Conservation (phyloP, 2,113 vertebrate genomes). For the Gambusia affinis region DNA sequence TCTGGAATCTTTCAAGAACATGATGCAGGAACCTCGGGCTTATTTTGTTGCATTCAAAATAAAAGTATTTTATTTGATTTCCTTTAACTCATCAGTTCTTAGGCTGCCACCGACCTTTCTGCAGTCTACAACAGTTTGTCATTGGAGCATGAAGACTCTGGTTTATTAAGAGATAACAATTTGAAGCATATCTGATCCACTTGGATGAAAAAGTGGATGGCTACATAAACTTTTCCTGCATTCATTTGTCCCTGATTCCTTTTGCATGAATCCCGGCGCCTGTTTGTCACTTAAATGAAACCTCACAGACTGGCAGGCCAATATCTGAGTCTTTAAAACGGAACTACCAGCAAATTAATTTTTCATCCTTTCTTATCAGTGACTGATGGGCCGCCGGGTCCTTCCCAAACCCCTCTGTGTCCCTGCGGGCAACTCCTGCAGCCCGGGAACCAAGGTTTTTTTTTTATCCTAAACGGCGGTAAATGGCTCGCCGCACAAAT, state of each 20-base stretch:
- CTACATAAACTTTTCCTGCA: slow-evolving; percentile 21
- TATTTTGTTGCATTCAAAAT: too few species aligned
- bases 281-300: slow-evolving; percentile 76
- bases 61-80: too few species aligned
- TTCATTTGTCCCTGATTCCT: slow-evolving; percentile 14
- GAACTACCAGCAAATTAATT: slow-evolving; percentile 79
- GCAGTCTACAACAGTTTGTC: too few species aligned
- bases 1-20: too few species aligned
- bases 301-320: slow-evolving; percentile 72
- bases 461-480: slow-evolving; percentile 80
- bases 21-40: too few species aligned
- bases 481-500: slow-evolving; percentile 85
- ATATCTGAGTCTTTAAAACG: slow-evolving; percentile 73
- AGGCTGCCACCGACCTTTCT: too few species aligned
- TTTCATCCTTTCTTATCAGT: slow-evolving; percentile 81
- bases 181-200: too few species aligned
- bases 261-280: slow-evolving; percentile 46
- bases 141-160: too few species aligned
- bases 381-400: slow-evolving; percentile 71
- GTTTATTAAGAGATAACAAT: too few species aligned
- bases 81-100: too few species aligned
- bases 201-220: neutral
- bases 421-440: slow-evolving; percentile 74
- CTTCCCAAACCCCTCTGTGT: slow-evolving; percentile 52
- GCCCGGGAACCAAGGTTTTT: slow-evolving; percentile 66